phyloP scores from a whole-genome alignment of 1,140 invertebrate genomes.

The Procambarus virginalis region DNA sequence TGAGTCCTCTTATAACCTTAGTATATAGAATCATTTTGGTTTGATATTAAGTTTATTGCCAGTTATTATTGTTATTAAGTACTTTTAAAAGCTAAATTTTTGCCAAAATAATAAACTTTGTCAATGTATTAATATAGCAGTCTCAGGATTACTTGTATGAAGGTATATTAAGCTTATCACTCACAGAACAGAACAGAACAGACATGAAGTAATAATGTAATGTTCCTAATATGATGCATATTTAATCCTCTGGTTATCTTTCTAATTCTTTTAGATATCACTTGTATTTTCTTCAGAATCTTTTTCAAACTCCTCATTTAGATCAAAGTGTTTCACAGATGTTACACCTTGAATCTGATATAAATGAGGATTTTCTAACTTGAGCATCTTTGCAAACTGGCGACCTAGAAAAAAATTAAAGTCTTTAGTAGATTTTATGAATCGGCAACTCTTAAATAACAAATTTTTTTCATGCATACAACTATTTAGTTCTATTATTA shows the following conservation, averaged over 20 bases:
- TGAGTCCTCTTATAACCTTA: background rate
- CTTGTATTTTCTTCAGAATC: background rate
- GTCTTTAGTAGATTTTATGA: background rate
- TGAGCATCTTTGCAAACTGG: slow-evolving; percentile 36
- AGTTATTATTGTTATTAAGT: too few relatives aligned
- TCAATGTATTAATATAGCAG: too few relatives aligned
- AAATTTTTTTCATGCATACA: too few relatives aligned
- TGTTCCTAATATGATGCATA: too few relatives aligned
- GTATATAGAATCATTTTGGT: background rate
- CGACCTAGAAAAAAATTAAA: slow-evolving; percentile 32
- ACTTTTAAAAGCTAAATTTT: too few relatives aligned
- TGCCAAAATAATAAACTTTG: too few relatives aligned
- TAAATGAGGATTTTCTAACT: slow-evolving; percentile 20
- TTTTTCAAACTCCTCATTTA: slow-evolving; percentile 8
- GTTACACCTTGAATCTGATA: background rate
- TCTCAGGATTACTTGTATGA: too few relatives aligned
- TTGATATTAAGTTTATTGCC: too few relatives aligned
- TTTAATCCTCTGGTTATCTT: background rate
- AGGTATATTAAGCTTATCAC: too few relatives aligned
- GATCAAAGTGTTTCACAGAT: background rate
- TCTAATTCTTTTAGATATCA: background rate
- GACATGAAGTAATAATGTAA: too few relatives aligned
- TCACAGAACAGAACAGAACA: too few relatives aligned
- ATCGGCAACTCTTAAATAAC: background rate
- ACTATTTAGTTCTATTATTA: too few relatives aligned